Conservation (phyloP, 2,113 vertebrate species). For the Tychaedon coryphoeus region DNA sequence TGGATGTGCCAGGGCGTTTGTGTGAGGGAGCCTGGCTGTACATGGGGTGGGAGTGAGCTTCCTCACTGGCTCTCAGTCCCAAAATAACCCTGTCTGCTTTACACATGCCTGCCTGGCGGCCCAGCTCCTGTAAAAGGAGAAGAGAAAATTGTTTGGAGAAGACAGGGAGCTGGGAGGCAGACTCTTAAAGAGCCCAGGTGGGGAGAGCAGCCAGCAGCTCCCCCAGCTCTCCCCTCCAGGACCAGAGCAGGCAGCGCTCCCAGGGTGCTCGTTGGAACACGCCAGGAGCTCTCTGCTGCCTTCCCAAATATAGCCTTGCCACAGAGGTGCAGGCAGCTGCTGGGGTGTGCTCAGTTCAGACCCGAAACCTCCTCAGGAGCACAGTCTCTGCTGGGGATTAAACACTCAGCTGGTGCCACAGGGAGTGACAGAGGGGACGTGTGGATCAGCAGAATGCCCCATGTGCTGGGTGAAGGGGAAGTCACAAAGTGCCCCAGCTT, state of each 20-base stretch:
- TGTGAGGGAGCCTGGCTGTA: neutral
- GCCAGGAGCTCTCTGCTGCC: neutral
- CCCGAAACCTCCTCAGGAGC: neutral
- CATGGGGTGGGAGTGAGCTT: neutral
- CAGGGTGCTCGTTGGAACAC: neutral
- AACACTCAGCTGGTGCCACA: rapidly evolving
- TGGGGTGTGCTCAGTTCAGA: rapidly evolving
- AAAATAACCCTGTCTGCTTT: neutral
- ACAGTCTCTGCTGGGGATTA: neutral
- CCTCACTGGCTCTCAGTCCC: neutral
- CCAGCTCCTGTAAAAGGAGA: conserved; percentile 37
- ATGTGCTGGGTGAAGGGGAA: neutral
- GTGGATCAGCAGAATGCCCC: rapidly evolving
- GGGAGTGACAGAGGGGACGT: rapidly evolving
- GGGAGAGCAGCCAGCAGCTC: neutral
- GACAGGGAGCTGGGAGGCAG: neutral
- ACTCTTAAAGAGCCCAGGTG: neutral
- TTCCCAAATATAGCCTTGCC: conserved; percentile 56
- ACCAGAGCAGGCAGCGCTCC: neutral
- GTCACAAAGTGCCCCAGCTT: neutral
- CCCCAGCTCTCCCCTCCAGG: neutral
- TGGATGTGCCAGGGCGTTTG: neutral
- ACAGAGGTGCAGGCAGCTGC: neutral
- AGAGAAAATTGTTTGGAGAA: neutral
- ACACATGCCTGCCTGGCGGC: neutral